Percentiles rank a stretch among this genome's conserved stretches.
Conservation (phyloP, 1,140 invertebrate genomes). For the Oreohelix idahoensis region DNA sequence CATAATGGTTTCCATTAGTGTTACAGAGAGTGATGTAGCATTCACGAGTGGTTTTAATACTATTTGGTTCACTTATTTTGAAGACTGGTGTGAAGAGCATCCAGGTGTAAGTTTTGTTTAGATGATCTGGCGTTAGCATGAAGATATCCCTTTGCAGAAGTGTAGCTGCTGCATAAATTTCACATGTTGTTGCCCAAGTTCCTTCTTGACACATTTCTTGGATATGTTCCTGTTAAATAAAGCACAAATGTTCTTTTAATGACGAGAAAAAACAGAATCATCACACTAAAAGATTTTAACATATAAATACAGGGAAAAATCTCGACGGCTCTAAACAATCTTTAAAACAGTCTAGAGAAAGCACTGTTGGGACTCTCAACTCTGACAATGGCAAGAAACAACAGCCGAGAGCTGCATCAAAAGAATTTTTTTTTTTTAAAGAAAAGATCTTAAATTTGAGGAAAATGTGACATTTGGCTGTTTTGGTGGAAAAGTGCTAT, state of each 20-base stretch:
- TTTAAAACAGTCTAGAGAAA: not conserved
- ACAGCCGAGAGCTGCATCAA: too few relatives aligned
- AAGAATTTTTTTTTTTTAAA: too few relatives aligned
- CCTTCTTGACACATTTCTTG: slow-evolving; percentile 52
- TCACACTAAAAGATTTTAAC: not conserved
- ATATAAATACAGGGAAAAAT: not conserved
- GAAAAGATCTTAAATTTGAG: too few relatives aligned
- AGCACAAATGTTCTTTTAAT: not conserved
- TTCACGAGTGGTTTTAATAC: slow-evolving; percentile 26
- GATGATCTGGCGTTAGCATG: slow-evolving; percentile 61
- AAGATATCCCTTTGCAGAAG: slow-evolving; percentile 62
- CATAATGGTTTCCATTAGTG: slow-evolving; percentile 66
- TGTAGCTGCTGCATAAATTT: slow-evolving; percentile 66
- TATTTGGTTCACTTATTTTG: not conserved
- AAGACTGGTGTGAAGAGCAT: slow-evolving; percentile 50
- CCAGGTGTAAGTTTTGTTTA: slow-evolving; percentile 58
- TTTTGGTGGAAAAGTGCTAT: too few relatives aligned
- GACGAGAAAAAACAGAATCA: not conserved
- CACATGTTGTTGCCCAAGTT: slow-evolving; percentile 65
- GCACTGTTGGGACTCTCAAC: not conserved
- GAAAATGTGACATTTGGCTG: too few relatives aligned
- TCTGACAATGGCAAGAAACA: not conserved
- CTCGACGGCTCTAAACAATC: not conserved
- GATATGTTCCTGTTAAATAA: slow-evolving; percentile 49
- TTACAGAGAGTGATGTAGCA: slow-evolving; percentile 64